Evolutionary conservation across 2,888 invertebrate species (phyloP).

Genomic region (Strigamia transsilvanica): DNA sequence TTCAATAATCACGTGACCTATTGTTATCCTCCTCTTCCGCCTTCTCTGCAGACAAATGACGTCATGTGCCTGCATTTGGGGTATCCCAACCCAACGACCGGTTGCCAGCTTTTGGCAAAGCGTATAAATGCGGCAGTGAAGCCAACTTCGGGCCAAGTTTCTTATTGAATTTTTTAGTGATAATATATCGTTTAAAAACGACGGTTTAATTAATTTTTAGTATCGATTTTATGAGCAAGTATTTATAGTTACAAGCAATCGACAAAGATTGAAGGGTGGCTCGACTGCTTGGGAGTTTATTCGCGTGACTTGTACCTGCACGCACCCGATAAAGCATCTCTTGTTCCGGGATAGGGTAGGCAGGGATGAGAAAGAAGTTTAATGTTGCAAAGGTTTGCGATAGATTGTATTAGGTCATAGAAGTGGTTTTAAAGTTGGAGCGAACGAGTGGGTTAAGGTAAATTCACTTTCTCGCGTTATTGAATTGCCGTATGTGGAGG

Average conservation of each 20-base stretch:
- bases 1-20: not conserved
- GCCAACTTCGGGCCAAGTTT: not conserved
- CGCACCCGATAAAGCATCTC: constrained; percentile 31
- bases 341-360: constrained; percentile 13
- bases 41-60: constrained; percentile 39
- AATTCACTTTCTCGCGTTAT: not conserved
- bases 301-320: constrained; percentile 45
- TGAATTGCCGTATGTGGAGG: no score
- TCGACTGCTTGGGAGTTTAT: constrained; percentile 11
- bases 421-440: constrained; percentile 11
- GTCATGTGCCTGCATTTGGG: constrained; percentile 49
- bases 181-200: not conserved
- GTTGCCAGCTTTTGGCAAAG: not conserved
- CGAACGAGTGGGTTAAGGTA: not conserved
- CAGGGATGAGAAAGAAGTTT: not conserved
- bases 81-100: constrained; percentile 7
- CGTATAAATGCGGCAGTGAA: not conserved
- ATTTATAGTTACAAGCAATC: constrained; percentile 27
- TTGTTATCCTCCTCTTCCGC: not conserved
- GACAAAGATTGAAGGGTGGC: constrained; percentile 30
- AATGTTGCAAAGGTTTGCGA: not conserved
- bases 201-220: constrained; percentile 12
- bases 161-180: not conserved
- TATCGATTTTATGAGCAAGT: constrained; percentile 2
- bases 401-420: constrained; percentile 1